Evolutionary conservation across 2,113 vertebrate genomes (phyloP).

Genomic region (Talpa occidentalis): DNA sequence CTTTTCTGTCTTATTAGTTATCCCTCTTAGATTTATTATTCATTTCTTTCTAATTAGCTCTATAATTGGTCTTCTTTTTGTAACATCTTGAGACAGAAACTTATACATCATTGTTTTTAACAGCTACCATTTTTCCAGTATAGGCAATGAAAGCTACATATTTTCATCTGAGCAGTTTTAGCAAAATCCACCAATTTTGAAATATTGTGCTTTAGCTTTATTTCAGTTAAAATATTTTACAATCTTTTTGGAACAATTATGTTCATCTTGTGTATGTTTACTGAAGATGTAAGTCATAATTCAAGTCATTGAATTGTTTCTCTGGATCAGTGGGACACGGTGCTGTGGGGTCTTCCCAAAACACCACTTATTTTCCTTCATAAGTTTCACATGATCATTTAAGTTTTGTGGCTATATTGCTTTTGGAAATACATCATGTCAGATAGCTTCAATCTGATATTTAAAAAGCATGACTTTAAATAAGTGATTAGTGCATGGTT

Average conservation of each 20-base stretch:
- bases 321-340: neutral
- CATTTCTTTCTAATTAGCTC: neutral
- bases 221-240: neutral
- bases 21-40: neutral
- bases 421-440: neutral
- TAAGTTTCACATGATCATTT: neutral
- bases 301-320: neutral
- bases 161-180: neutral
- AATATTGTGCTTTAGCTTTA: neutral
- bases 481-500: neutral
- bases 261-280: neutral
- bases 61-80: neutral
- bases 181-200: neutral
- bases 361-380: neutral
- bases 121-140: neutral
- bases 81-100: neutral
- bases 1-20: neutral
- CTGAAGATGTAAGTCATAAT: neutral
- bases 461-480: constrained; percentile 10
- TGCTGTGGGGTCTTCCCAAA: neutral
- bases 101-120: neutral
- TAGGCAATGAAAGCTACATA: neutral
- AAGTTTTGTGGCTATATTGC: neutral
- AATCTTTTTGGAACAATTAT: neutral
- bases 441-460: neutral